Evolutionary conservation across 2,797 vertebrate species (phyloP).

Genomic region (Limosa lapponica): DNA sequence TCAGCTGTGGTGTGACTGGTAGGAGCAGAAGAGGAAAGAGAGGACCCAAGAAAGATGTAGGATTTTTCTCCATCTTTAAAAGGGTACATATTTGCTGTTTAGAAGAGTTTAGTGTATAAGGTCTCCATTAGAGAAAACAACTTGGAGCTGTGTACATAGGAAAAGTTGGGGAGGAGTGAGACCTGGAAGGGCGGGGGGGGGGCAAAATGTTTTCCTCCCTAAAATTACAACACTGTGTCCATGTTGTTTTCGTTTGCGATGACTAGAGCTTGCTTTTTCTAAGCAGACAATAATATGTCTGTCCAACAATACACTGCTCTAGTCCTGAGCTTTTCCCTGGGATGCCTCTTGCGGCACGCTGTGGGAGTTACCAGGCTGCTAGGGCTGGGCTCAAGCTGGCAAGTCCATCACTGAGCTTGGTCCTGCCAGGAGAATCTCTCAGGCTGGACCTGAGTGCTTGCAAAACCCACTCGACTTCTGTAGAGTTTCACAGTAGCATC

Average conservation of each 20-base stretch:
- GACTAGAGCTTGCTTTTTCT: not conserved
- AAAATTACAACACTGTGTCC: not conserved
- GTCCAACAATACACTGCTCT: not conserved
- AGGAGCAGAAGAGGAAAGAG: not conserved
- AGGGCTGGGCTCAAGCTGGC: not conserved
- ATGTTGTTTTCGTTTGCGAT: not conserved
- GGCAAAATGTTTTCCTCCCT: not conserved
- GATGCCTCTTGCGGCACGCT: not conserved
- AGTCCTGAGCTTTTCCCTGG: not conserved
- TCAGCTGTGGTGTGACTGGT: conserved; percentile 32
- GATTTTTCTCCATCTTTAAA: not conserved
- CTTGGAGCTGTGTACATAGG: not conserved
- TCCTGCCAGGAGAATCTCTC: not conserved
- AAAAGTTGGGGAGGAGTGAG: not conserved
- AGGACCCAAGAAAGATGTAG: not conserved
- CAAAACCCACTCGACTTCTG: not conserved
- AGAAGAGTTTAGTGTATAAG: not conserved
- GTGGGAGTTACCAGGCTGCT: not conserved
- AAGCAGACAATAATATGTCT: not conserved
- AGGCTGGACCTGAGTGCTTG: not conserved
- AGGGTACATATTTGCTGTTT: not conserved
- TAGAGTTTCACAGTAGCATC: not conserved
- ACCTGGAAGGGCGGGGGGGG: not conserved
- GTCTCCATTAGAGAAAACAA: not conserved
- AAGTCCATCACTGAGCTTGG: not conserved